Conservation (phyloP, 2,888 invertebrate species). For the Hydroisotoma schaefferi region DNA sequence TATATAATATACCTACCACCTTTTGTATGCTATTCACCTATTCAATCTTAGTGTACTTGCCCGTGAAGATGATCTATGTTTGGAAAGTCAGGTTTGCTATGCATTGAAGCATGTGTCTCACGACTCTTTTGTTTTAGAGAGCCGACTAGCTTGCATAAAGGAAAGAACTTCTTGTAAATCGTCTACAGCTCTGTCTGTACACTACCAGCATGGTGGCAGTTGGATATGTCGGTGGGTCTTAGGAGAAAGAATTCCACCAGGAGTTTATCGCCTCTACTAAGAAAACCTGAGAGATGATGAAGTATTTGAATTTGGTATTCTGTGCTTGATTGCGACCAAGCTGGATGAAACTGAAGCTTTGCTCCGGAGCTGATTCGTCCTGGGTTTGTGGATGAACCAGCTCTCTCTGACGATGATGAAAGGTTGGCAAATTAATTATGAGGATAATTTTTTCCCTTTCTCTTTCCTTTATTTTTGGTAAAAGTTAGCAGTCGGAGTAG, state of each 20-base stretch:
- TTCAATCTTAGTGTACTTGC: too few relatives aligned
- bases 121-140: constrained; percentile 10
- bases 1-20: too few relatives aligned
- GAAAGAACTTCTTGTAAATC: too few relatives aligned
- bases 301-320: constrained; percentile 11
- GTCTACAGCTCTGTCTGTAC: too few relatives aligned
- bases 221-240: too few relatives aligned
- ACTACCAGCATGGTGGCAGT: too few relatives aligned
- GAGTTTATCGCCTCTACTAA: constrained; percentile 1
- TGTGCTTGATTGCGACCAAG: constrained; percentile 1
- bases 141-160: too few relatives aligned
- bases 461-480: constrained; percentile 17
- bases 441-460: constrained; percentile 47
- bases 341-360: neutral
- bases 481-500: too few relatives aligned
- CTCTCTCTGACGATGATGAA: constrained; percentile 46
- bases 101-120: too few relatives aligned
- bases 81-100: too few relatives aligned
- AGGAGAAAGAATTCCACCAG: neutral
- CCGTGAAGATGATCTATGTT: too few relatives aligned
- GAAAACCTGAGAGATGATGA: constrained; percentile 10
- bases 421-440: constrained; percentile 49
- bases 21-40: too few relatives aligned
- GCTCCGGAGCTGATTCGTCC: neutral
- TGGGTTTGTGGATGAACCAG: neutral